These are phyloP conservation scores for Istiophorus platypterus DNA, from an alignment of 2,113 vertebrate species.

Conservation along the genomic window DNA sequence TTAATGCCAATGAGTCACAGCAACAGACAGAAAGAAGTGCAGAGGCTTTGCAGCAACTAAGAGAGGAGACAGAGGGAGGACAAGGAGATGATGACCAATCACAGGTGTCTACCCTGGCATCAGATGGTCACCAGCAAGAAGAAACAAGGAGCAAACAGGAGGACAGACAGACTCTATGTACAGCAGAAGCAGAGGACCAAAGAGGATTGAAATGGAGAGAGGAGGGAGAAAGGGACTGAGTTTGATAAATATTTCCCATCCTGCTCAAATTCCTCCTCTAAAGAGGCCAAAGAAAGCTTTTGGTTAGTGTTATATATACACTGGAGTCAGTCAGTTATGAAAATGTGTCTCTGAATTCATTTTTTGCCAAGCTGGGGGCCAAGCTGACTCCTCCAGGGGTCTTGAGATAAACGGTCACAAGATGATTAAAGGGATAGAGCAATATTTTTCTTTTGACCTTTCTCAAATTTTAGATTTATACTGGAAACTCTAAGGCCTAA, in stretches of 20 bases:
- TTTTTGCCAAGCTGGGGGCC: no score
- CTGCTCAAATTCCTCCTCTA: background rate
- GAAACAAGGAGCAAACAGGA: conserved; percentile 1
- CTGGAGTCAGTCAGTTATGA: background rate
- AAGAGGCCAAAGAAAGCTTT: conserved; percentile 2
- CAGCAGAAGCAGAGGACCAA: conserved; percentile 5
- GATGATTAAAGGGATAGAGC: background rate
- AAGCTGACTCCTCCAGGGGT: no score
- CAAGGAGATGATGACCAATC: background rate
- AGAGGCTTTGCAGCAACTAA: conserved; percentile 41
- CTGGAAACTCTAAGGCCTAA: no score
- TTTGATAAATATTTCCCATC: background rate
- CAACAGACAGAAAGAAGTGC: conserved; percentile 16
- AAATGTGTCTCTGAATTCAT: background rate
- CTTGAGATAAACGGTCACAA: background rate
- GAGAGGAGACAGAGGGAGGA: conserved; percentile 44
- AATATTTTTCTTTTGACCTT: background rate
- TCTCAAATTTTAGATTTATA: background rate
- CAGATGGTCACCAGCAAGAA: conserved; percentile 16
- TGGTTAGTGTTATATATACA: background rate
- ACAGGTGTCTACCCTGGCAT: background rate
- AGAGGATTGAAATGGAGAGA: background rate
- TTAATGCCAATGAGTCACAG: background rate
- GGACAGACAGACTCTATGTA: background rate
- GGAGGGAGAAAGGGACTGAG: background rate